Percentiles rank a stretch among this genome's conserved stretches.
Conservation (phyloP, 2,888 invertebrate species). For the Aphodius sticticus region DNA sequence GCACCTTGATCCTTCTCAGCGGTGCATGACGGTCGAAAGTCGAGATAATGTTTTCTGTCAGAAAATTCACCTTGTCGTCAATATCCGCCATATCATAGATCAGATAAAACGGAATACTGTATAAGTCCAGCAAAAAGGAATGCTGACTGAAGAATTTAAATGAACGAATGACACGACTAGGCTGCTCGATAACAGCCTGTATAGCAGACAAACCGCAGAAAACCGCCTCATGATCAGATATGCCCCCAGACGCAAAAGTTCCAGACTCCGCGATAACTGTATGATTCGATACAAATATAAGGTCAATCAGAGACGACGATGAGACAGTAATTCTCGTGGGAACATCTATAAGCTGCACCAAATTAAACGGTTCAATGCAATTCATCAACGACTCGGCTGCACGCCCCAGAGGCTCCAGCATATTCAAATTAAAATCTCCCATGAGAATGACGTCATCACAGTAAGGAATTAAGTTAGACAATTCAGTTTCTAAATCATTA, state of each 20-base stretch:
- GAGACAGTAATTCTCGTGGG: background rate
- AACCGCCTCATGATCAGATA: background rate
- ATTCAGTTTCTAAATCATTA: background rate
- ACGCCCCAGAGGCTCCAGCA: background rate
- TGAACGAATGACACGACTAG: background rate
- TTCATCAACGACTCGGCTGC: background rate
- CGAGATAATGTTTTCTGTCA: background rate
- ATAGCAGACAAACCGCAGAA: too few relatives aligned
- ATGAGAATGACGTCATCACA: background rate
- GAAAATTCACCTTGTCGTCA: background rate
- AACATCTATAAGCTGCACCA: background rate
- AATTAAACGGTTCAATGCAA: background rate
- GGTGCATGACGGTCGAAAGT: slow-evolving; percentile 18
- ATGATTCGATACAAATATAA: background rate
- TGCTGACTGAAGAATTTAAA: background rate
- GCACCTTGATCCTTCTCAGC: background rate
- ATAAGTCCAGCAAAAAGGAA: background rate
- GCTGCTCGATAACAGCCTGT: background rate
- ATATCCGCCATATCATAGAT: background rate
- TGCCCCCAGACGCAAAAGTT: background rate
- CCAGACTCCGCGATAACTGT: background rate
- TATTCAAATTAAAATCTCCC: background rate
- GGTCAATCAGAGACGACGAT: background rate
- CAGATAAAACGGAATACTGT: background rate
- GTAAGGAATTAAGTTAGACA: background rate